Evolutionary conservation across 35 echinoderm and acorn worm genomes (phyloP).

Genomic region (Heliocidaris tuberculata): DNA sequence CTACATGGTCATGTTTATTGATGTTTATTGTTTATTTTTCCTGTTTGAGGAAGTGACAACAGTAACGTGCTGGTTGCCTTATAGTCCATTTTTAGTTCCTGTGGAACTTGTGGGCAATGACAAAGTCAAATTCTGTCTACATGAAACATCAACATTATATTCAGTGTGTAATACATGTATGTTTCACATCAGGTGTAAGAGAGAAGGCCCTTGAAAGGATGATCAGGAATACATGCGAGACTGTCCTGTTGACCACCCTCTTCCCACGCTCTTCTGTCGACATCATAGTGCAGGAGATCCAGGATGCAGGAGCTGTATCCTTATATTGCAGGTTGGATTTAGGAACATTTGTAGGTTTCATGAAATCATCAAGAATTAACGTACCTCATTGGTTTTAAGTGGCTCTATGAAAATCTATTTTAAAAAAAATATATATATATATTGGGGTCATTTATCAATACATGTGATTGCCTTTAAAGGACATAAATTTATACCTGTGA

Average conservation of each 20-base stretch:
- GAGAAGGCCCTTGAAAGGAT: slow-evolving; percentile 81
- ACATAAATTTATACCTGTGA: too few species aligned
- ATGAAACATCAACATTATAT: not conserved
- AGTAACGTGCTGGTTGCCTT: too few species aligned
- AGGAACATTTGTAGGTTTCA: not conserved
- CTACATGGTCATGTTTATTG: too few species aligned
- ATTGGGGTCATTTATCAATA: too few species aligned
- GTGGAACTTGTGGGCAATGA: too few species aligned
- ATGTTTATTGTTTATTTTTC: too few species aligned
- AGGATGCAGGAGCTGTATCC: slow-evolving; percentile 96
- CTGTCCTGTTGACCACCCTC: slow-evolving; percentile 77
- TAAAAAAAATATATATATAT: too few species aligned
- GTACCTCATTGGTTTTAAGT: not conserved
- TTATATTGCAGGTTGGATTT: slow-evolving; percentile 32
- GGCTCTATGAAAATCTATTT: not conserved
- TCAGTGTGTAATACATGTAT: not conserved
- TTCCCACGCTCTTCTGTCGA: slow-evolving; percentile 88
- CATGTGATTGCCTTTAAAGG: too few species aligned
- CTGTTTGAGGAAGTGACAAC: too few species aligned
- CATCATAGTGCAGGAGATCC: slow-evolving; percentile 80
- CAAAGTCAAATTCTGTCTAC: too few species aligned
- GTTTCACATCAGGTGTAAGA: slow-evolving; percentile 62
- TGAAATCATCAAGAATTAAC: not conserved
- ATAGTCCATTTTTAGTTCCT: too few species aligned
- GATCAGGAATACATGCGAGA: slow-evolving; percentile 85